These are phyloP conservation scores for Pipistrellus nathusii DNA, from an alignment of 2,797 vertebrate genomes.

Conservation along the genomic window DNA sequence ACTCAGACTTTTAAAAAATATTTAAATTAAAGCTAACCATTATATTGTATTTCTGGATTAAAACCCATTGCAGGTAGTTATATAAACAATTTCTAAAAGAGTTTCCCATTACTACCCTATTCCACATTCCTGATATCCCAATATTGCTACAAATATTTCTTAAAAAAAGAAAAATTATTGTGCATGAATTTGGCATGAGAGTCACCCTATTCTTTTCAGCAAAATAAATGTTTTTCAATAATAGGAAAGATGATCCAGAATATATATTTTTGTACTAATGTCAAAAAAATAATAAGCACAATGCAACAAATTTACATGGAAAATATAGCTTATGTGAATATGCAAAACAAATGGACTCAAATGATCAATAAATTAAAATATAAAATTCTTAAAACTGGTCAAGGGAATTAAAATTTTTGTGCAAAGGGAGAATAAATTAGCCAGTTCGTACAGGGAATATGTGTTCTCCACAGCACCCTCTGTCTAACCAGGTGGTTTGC, in stretches of 20 bases:
- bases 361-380: neutral
- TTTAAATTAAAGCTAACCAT: neutral
- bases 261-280: neutral
- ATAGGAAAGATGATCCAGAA: neutral
- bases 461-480: accelerated
- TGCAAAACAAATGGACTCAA: slow-evolving; percentile 1
- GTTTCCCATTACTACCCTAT: neutral
- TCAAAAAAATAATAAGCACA: neutral
- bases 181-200: neutral
- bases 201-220: neutral
- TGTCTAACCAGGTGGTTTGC: neutral
- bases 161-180: neutral
- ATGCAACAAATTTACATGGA: neutral
- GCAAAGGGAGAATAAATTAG: neutral
- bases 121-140: neutral
- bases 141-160: neutral
- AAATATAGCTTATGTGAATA: neutral
- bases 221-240: neutral
- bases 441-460: neutral
- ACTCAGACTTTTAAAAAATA: neutral
- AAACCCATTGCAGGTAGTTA: neutral
- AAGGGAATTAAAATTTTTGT: neutral
- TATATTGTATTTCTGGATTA: neutral
- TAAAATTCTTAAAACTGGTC: neutral
- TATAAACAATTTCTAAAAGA: neutral